Evolutionary conservation across 2,797 vertebrate genomes (phyloP), one percentile per base, ranked within the genome.

Genomic region (Acanthurus tractus): DNA sequence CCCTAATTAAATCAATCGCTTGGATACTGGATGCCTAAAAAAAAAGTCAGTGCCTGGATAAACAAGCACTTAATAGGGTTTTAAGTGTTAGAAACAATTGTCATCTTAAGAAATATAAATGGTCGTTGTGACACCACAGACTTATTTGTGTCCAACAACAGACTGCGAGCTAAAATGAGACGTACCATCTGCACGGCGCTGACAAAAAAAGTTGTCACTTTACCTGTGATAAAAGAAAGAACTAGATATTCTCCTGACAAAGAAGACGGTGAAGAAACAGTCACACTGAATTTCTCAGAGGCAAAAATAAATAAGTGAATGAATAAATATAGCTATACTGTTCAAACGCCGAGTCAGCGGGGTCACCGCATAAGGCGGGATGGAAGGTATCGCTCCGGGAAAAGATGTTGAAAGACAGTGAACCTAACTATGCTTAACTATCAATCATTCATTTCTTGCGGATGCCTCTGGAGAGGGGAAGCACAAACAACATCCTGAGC

Each of bases 281-380:
- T 64, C 58, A 15, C 63, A 7, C 45, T 46, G 68, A 52, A 71
- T 74, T 25, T 76, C 64, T 63, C 62, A 68, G 56, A 78, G 17
- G 84, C 61, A 63, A 76, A 84, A 88, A 92, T 87, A 91, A 89
- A 84, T 76, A 80, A 75, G 50, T 77, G 45, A 88, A 86, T 85
- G 73, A 92, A 86, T 83, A 92, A 90, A 92, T 93, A 93, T 91
- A 93, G 90, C 89, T 68, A 70, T 84, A 81, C 52, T 68, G 78
- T 70, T 89, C 70, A 87, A 83, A 84, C 29, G 12, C 0, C 2
- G 58, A 63, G 84, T 58, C 74, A 34, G 25, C 0, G 18, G 55
- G 87, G 93, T 90, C 86, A 86, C 4, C 11, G 58, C 57, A 58
- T 44, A 18, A 70, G 72, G 46, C 22, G 4, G 52, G 20, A 70